Conservation (phyloP, 2,797 vertebrate species). For the Siniperca undulata region DNA sequence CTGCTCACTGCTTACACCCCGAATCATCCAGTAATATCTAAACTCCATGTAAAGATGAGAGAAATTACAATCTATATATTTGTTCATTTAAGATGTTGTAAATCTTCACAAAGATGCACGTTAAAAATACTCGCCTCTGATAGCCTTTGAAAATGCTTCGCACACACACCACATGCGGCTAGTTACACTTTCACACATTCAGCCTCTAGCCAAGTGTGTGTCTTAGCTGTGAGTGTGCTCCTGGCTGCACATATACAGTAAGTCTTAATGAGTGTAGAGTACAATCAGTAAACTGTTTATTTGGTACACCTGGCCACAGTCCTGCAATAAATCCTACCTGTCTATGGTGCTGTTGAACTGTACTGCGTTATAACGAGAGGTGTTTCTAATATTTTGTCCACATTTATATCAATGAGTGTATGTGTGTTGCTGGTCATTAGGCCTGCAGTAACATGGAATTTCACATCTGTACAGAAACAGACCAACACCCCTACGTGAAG, state of each 20-base stretch:
- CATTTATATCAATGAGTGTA: neutral
- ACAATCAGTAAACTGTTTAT: neutral
- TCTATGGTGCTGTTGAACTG: neutral
- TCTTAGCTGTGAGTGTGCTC: neutral
- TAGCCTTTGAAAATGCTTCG: neutral
- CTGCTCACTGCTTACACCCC: neutral
- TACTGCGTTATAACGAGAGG: neutral
- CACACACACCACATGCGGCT: neutral
- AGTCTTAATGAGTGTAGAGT: neutral
- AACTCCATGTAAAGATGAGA: neutral
- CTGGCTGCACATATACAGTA: neutral
- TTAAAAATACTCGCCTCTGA: neutral
- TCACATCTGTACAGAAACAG: constrained; percentile 17
- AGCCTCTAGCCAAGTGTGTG: neutral
- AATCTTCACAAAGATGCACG: too few species aligned
- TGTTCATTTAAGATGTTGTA: neutral
- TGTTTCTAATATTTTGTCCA: neutral
- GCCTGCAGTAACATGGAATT: too few species aligned
- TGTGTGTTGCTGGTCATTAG: neutral
- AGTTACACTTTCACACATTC: neutral
- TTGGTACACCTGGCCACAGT: neutral
- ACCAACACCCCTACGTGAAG: neutral
- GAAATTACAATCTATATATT: neutral
- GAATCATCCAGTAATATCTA: neutral
- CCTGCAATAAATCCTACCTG: neutral